phyloP scores from a whole-genome alignment of 2,113 vertebrate genomes.

The Myocastor coypus region DNA sequence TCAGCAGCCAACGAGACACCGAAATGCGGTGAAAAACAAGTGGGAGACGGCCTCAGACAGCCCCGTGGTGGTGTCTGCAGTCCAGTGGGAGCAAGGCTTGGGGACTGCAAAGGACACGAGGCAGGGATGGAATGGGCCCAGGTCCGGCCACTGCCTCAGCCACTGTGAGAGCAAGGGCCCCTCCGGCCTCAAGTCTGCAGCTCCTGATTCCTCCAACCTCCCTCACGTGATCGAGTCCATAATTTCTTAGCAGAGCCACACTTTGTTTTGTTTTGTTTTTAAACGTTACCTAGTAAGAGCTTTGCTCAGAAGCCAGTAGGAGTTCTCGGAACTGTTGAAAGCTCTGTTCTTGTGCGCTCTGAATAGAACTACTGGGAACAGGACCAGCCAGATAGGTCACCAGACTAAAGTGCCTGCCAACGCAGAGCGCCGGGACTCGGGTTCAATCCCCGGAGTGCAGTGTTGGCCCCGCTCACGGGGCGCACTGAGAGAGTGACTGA shows the following conservation, averaged over 20 bases:
- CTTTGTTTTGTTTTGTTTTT: background rate
- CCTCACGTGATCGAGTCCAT: background rate
- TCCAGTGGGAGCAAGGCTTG: background rate
- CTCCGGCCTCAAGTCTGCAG: background rate
- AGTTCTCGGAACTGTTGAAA: background rate
- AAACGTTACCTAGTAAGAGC: background rate
- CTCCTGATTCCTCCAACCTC: background rate
- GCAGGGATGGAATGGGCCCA: rapidly evolving
- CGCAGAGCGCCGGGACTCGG: no score
- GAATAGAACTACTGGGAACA: conserved; percentile 16
- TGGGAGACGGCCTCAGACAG: no score
- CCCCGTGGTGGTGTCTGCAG: no score
- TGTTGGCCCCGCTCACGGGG: no score
- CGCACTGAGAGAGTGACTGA: no score
- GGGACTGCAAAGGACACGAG: background rate
- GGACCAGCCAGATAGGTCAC: background rate
- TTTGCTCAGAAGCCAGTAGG: background rate
- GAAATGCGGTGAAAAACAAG: background rate
- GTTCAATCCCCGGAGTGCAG: no score
- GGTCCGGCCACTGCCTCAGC: no score
- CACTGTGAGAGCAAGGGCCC: background rate
- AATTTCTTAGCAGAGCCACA: background rate
- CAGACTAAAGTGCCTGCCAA: no score
- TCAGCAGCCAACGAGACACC: background rate
- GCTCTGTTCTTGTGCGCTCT: conserved; percentile 27